phyloP scores from a whole-genome alignment of 2,797 vertebrate species.

The Heteromormyrus szaboi region DNA sequence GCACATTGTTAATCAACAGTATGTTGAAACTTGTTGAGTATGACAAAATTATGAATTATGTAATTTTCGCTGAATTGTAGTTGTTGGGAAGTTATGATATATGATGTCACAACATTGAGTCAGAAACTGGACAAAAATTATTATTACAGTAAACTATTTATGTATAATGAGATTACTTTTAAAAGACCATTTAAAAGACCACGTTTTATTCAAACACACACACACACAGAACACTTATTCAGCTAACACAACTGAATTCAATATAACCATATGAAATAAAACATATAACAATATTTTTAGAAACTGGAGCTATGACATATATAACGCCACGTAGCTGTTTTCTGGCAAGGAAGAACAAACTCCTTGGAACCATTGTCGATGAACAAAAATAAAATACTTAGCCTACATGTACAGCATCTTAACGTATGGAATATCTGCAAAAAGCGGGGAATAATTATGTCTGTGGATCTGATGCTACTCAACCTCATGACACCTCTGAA shows the following conservation, averaged over 20 bases:
- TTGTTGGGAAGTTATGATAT: neutral
- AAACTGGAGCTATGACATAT: neutral
- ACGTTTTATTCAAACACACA: too few relatives aligned
- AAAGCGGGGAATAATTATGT: neutral
- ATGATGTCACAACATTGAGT: neutral
- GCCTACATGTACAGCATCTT: neutral
- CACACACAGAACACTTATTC: neutral
- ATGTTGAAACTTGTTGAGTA: neutral
- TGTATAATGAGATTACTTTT: neutral
- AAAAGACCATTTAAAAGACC: too few relatives aligned
- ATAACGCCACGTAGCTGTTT: neutral
- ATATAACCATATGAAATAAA: neutral
- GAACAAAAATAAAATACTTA: neutral
- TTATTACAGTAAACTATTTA: neutral
- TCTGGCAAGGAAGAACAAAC: neutral
- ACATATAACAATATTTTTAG: neutral
- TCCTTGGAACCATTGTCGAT: neutral
- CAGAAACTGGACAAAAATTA: neutral
- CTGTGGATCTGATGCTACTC: neutral
- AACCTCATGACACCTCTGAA: neutral
- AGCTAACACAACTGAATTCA: neutral
- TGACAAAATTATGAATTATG: neutral
- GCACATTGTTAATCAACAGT: neutral
- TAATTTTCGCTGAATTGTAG: neutral
- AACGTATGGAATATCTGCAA: neutral